These are phyloP conservation scores for Dermatophagoides farinae DNA, from an alignment of 1,140 invertebrate genomes.

Conservation along the genomic window DNA sequence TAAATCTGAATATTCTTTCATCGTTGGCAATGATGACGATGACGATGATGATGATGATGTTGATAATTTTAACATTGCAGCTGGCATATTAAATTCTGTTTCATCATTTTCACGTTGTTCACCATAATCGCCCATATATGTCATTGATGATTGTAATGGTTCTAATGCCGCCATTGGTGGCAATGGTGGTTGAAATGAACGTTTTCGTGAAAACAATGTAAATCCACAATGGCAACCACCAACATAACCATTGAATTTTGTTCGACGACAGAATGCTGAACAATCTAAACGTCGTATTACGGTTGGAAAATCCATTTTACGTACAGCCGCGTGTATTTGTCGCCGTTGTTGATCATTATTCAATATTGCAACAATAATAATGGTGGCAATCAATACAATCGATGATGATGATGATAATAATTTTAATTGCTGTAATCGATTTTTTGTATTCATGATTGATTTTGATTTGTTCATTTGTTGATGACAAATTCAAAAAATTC, in stretches of 20 bases:
- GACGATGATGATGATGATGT: too few species aligned
- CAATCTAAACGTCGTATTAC: slow-evolving; percentile 21
- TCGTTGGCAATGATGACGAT: too few species aligned
- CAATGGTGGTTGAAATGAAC: neutral
- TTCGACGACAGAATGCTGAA: slow-evolving; percentile 21
- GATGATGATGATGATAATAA: neutral
- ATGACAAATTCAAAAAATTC: too few species aligned
- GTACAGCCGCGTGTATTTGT: neutral
- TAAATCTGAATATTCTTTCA: too few species aligned
- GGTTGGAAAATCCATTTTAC: neutral
- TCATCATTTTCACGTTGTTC: neutral
- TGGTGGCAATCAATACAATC: neutral
- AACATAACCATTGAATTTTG: slow-evolving; percentile 21
- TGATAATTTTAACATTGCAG: too few species aligned
- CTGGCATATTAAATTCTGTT: too few species aligned
- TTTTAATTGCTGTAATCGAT: too few species aligned
- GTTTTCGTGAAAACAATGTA: slow-evolving; percentile 21
- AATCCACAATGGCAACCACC: slow-evolving; percentile 24
- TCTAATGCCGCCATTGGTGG: too few species aligned
- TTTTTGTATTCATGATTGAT: too few species aligned
- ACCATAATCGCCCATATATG: neutral
- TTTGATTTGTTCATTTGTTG: too few species aligned
- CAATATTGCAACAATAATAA: neutral
- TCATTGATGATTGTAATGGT: too few species aligned
- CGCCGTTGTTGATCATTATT: neutral